A percentile compares a stretch with the other conserved stretches of the same genome.
These are phyloP conservation scores for Saccostrea echinata DNA, from an alignment of 1,140 invertebrate species.

Conservation along the genomic window DNA sequence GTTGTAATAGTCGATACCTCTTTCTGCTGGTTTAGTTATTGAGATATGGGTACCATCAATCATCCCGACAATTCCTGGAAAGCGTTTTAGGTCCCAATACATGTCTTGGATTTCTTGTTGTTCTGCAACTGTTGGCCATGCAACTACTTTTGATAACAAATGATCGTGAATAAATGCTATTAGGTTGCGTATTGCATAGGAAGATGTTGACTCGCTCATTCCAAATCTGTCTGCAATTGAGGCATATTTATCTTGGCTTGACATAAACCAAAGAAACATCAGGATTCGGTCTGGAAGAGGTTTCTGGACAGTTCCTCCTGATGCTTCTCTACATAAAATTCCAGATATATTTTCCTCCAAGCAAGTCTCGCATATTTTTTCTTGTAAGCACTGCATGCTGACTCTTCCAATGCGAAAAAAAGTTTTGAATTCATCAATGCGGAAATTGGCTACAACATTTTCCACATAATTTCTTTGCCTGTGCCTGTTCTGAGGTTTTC, in stretches of 20 bases:
- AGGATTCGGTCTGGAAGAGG: constrained; percentile 45
- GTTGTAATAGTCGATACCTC: constrained; percentile 71
- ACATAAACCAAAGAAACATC: constrained; percentile 57
- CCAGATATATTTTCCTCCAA: not conserved
- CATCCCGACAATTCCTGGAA: constrained; percentile 60
- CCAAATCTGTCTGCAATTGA: constrained; percentile 59
- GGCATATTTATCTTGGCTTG: constrained; percentile 47
- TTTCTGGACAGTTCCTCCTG: constrained; percentile 50
- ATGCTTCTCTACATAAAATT: not conserved
- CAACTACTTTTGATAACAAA: constrained; percentile 26
- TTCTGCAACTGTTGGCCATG: constrained; percentile 22
- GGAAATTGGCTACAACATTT: no score
- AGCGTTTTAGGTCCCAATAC: constrained; percentile 38
- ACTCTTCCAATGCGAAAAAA: constrained; percentile 41
- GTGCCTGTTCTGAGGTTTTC: no score
- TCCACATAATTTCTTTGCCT: no score
- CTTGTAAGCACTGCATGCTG: not conserved
- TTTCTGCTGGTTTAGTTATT: constrained; percentile 62
- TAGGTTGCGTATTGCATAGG: constrained; percentile 25
- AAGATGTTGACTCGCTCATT: constrained; percentile 56
- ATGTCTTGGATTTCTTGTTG: not conserved
- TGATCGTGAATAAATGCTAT: not conserved
- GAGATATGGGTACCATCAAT: constrained; percentile 62
- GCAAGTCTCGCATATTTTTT: no score
- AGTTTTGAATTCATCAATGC: constrained; percentile 52